Base-by-base conservation (phyloP, 2,888 invertebrate species). In the Clepsis dumicolana region DNA sequence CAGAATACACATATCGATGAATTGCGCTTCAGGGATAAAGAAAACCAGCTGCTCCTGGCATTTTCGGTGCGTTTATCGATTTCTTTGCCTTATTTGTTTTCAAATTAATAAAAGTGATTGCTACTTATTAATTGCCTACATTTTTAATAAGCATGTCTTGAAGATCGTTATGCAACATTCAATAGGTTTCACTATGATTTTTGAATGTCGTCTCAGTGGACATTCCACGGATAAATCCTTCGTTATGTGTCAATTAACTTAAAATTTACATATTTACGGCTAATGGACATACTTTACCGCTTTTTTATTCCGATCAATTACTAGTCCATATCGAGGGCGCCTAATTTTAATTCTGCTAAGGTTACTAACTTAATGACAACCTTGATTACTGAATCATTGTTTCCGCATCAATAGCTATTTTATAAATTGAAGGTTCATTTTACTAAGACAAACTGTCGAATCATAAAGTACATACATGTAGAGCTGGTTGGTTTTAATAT, bases 261-360 rank as follows among this genome's bases (percentile, higher is more conserved):
- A 0, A 7, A 24, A 32, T 48, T 48, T 16, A 29, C 59, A 59
- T 59, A 25, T 24, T 64, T 24, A 48, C 50, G 21, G 56, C 18
- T 65, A 38, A 53, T 62, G 38, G 62, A 52, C 62, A 62, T 52
- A 62, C 18, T 63, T 53, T 25, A 24, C 1, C 21, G 35, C 32
- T 24, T 48, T 61, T 35, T 61, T 48, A 25, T 16, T 32, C n/a
- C 4, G 50, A 57, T 57, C 32, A 25, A 57, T 41, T 52, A 24
- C 35, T 57, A n/a, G 54, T 18, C 57, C 63, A 59, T 41, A 68
- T 57, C 67, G 67, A 41, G 67, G 52, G 57, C 67, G n/a, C 50
- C 63, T 68, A 59, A 64, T 68, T 64, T 63, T 61, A 50, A 50
- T 41, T 56, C 24, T 32, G 53, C 59, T 63, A 64, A 68, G 63